Evolutionary conservation across 2,113 vertebrate species (phyloP).

Genomic region (Todiramphus saurophagus): DNA sequence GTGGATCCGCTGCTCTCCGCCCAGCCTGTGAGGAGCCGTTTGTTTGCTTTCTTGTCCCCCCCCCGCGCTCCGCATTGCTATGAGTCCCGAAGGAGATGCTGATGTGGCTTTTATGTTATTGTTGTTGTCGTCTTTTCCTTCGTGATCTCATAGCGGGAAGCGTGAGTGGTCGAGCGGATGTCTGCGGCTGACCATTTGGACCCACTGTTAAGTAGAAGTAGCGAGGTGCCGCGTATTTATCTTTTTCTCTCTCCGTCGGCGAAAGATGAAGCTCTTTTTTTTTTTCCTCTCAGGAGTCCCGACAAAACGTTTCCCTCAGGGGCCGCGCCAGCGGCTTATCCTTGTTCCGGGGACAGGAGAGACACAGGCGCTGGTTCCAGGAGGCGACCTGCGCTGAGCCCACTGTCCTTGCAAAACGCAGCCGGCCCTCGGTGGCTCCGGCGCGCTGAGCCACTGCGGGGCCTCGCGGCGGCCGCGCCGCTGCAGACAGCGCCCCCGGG

Average conservation of each 20-base stretch:
- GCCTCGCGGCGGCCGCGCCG: not conserved
- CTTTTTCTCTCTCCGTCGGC: not conserved
- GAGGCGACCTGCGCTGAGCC: not conserved
- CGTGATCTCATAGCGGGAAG: not conserved
- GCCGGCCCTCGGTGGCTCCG: not conserved
- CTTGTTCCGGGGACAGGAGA: not conserved
- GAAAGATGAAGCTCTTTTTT: not conserved
- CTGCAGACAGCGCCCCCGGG: not conserved
- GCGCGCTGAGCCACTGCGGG: not conserved
- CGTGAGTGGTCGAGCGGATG: not conserved
- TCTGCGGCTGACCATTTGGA: not conserved
- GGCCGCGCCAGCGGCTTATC: not conserved
- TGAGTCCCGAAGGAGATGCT: not conserved
- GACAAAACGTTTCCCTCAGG: accelerated
- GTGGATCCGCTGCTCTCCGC: not conserved
- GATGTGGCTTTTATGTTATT: not conserved
- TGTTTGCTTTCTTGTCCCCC: not conserved
- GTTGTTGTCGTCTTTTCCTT: not conserved
- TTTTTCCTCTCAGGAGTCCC: accelerated
- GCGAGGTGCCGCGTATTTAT: not conserved
- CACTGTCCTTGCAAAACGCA: not conserved
- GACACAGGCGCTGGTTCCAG: accelerated
- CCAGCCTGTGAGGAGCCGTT: not conserved
- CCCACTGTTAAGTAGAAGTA: not conserved
- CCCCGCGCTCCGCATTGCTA: accelerated